Base-by-base conservation (phyloP, 2,797 vertebrate species). In the Decapterus maruadsi region DNA sequence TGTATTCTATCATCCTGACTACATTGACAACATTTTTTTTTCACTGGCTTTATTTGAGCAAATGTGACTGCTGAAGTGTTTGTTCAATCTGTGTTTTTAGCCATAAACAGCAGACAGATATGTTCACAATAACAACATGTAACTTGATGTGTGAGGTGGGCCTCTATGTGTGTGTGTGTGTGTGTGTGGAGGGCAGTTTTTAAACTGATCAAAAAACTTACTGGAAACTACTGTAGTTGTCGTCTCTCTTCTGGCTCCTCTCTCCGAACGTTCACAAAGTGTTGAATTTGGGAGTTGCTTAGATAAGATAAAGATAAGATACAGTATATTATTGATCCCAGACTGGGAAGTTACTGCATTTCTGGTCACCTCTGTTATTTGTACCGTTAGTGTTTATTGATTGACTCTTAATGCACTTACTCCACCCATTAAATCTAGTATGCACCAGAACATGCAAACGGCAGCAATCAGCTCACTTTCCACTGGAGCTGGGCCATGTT, bases 31-130 rank as follows among this genome's bases (percentile, higher is more conserved):
- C 11, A 50, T 10, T n/a, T 29, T 36, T 5, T 10, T n/a, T 29
- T 36, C 9, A 6, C 14, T 29, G 19, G 38, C 10, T 72, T 55
- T 36, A 22, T 72, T 63, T 56, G 19, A 51, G 51, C 7, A 6
- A 62, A 36, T 64, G 1, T 56, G 60, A 56, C 59, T 62, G 22
- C 46, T 19, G 2, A 31, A 48, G 68, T 71, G 53, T 61, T 46
- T 62, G 40, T 6, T 53, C 66, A 57, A 29, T 36, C 42, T 29
- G 50, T 54, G 40, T 57, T 68, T 57, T 56, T 16, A 51, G 43
- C 13, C 43, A 46, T n/a, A 63, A 71, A 84, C 34, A 69, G 38
- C 48, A 20, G 4, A 59, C 67, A 13, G 46, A 75, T 74, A 53
- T 22, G 67, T 51, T 71, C 40, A 59, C 20, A 55, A 26, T 63